Evolutionary conservation across 2,113 vertebrate genomes (phyloP), one percentile per base, ranked within the genome.

Genomic region (Nothobranchius kuhntae): DNA sequence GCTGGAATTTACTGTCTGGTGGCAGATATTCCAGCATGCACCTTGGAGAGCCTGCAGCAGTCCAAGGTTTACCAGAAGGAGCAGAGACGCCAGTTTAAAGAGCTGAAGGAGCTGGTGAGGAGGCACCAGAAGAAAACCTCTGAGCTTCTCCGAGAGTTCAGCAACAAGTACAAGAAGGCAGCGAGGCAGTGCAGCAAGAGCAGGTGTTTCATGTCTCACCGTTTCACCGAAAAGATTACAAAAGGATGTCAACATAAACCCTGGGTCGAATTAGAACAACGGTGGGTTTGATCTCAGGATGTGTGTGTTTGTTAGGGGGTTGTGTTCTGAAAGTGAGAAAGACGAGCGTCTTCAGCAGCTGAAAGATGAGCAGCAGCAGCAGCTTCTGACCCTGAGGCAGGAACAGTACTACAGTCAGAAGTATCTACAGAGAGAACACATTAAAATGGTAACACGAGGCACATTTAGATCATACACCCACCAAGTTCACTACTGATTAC

Each of bases 351-450:
- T 98, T 0, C 92, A 94, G 9, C 94, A 96, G 85, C 91, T 98
- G 56, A 97, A 95, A 80, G 95, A 98, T 61, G 95, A 96, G 71
- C 98, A 99, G 73, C 95, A 98, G 45, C 94, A 98, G 80, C 98
- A 98, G 88, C 93, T 99, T 2, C 93, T 98, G 42, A 94, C 95
- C 83, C 94, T 98, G 77, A 91, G 98, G 13, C 98, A 98, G 92
- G 97, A 99, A 42, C 98, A 99, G 84, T 99, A 97, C 86, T 98
- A 98, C 80, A 98, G 98, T 54, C 96, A 98, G 81, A 99, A 98
- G 58, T 98, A 98, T 70, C 96, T 99, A 71, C 98, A 98, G 79
- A 93, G 94, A 53, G 97, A 98, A 45, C 98, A 98, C 58, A 96
- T 91, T 8, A 88, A 88, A 62, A 86, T 53, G 83, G 89, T 91